phyloP scores from a whole-genome alignment of 2,797 vertebrate species.

The Chelonia mydas region DNA sequence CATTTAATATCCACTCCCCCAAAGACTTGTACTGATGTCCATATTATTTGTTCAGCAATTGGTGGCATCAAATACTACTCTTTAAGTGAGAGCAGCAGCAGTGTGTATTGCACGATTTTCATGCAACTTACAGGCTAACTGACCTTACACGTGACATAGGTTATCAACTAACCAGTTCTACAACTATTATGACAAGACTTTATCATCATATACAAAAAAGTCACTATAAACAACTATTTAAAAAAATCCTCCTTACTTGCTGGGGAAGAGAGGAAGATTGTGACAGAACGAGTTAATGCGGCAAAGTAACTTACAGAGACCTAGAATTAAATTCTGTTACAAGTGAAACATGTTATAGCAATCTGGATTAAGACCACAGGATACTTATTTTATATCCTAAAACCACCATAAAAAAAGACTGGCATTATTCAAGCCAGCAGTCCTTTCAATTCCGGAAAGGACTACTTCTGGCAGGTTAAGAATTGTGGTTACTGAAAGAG shows the following conservation, averaged over 20 bases:
- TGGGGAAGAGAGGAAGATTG: not conserved
- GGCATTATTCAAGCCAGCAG: not conserved
- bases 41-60: constrained; percentile 14
- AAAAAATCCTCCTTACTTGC: no score
- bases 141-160: not conserved
- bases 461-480: not conserved
- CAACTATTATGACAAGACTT: no score
- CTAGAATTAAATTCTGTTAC: not conserved
- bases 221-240: no score
- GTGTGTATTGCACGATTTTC: not conserved
- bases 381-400: rapidly evolving
- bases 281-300: not conserved
- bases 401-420: not conserved
- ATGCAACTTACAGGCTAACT: not conserved
- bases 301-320: not conserved
- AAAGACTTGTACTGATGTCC: constrained; percentile 62
- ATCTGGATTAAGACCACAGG: not conserved
- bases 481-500: not conserved
- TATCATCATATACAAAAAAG: no score
- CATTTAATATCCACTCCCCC: constrained; percentile 60
- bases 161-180: no score
- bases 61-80: constrained; percentile 34
- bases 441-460: not conserved
- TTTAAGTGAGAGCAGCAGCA: constrained; percentile 11
- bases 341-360: not conserved